These are phyloP conservation scores for Fistularia tabacaria DNA, from an alignment of 2,797 vertebrate genomes.

Conservation along the genomic window DNA sequence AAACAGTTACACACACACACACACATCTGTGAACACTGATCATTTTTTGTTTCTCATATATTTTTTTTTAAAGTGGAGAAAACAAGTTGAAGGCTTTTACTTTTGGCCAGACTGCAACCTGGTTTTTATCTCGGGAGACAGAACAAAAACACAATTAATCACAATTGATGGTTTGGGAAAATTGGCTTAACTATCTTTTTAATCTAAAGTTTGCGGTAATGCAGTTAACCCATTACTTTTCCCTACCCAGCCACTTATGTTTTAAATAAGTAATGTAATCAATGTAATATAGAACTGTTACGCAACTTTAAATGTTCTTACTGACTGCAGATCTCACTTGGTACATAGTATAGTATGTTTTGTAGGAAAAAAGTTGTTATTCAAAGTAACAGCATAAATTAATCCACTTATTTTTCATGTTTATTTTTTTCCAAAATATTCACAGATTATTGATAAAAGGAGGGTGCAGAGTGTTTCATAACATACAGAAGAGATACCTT, in stretches of 20 bases:
- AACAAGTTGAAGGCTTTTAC: no score
- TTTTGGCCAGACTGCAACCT: slow-evolving; percentile 24
- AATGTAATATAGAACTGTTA: slow-evolving; percentile 41
- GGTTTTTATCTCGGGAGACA: slow-evolving; percentile 34
- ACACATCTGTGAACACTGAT: no score
- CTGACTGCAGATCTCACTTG: slow-evolving; percentile 18
- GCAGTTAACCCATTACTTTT: slow-evolving; percentile 44
- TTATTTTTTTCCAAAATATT: slow-evolving; percentile 1
- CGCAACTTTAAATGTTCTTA: slow-evolving; percentile 24
- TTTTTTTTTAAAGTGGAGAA: no score
- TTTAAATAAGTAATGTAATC: slow-evolving; percentile 36
- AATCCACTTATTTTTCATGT: background rate
- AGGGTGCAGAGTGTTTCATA: background rate
- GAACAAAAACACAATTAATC: slow-evolving; percentile 54
- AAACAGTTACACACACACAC: no score
- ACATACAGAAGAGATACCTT: slow-evolving; percentile 18
- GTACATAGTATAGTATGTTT: background rate
- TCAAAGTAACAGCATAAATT: no score
- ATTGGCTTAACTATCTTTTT: slow-evolving; percentile 59
- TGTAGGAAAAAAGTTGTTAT: no score
- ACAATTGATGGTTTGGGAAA: slow-evolving; percentile 57
- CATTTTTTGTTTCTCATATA: no score
- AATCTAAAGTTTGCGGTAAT: slow-evolving; percentile 48
- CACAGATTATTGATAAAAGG: background rate
- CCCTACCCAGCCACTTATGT: slow-evolving; percentile 20